Evolutionary conservation across 2,888 invertebrate species (phyloP).

Genomic region (Desoria tigrina): DNA sequence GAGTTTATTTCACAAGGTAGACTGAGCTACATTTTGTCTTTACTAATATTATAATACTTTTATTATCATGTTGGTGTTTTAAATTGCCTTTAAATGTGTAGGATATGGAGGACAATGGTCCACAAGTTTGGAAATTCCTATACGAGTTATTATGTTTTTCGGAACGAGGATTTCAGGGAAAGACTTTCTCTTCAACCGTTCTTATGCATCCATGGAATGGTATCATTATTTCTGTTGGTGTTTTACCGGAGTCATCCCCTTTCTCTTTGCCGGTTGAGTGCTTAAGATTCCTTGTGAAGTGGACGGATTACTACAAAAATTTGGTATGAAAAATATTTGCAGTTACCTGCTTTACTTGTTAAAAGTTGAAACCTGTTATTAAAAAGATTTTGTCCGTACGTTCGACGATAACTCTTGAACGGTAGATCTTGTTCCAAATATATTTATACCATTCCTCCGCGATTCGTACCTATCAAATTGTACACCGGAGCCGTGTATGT

Average conservation of each 20-base stretch:
- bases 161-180: not conserved
- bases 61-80: not conserved
- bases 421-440: no score
- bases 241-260: not conserved
- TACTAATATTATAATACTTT: not conserved
- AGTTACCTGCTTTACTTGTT: not conserved
- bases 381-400: no score
- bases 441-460: no score
- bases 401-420: no score
- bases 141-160: conserved; percentile 23
- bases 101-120: conserved; percentile 2
- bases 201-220: not conserved
- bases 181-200: not conserved
- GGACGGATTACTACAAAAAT: not conserved
- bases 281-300: conserved; percentile 5
- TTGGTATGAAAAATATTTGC: not conserved
- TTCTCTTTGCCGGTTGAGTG: not conserved
- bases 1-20: conserved; percentile 22
- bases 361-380: no score
- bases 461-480: no score
- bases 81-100: conserved; percentile 10
- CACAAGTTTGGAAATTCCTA: conserved; percentile 26
- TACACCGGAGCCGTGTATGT: no score
- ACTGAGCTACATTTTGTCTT: not conserved
- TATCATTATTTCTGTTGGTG: not conserved